phyloP scores from a whole-genome alignment of 2,797 vertebrate genomes.

The Odontamblyopus lacepedii region DNA sequence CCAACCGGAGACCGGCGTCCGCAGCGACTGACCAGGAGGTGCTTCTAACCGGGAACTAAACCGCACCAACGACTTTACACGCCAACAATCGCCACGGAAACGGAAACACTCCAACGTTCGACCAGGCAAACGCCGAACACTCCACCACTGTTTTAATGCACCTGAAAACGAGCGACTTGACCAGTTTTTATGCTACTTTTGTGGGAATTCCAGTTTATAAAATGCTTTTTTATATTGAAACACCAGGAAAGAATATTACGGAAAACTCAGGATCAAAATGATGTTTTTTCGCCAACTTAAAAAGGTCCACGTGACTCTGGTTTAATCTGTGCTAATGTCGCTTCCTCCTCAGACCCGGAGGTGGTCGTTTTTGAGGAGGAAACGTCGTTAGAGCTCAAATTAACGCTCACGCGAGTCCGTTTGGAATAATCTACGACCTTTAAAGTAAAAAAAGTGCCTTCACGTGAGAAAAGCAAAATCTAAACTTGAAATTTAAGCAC shows the following conservation, averaged over 20 bases:
- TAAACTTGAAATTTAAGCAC: too few species aligned
- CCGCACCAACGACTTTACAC: background rate
- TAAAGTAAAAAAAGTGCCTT: background rate
- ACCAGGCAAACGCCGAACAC: background rate
- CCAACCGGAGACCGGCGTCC: slow-evolving; percentile 70
- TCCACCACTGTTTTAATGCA: background rate
- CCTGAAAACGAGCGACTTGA: background rate
- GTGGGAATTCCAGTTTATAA: too few species aligned
- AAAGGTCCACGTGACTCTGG: too few species aligned
- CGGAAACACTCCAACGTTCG: background rate
- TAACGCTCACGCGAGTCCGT: background rate
- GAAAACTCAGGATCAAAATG: background rate
- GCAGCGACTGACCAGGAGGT: slow-evolving; percentile 34
- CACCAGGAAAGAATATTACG: background rate
- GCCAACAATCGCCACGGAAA: background rate
- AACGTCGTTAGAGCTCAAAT: too few species aligned
- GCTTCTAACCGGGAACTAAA: slow-evolving; percentile 7
- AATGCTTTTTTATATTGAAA: background rate
- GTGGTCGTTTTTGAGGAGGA: too few species aligned
- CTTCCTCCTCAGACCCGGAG: too few species aligned
- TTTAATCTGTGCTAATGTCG: too few species aligned
- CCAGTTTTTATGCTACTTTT: background rate
- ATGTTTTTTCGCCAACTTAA: too few species aligned
- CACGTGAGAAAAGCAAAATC: too few species aligned
- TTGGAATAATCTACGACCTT: background rate